Evolutionary conservation across 2,113 vertebrate genomes (phyloP).

Genomic region (Mormyrus lacerda): DNA sequence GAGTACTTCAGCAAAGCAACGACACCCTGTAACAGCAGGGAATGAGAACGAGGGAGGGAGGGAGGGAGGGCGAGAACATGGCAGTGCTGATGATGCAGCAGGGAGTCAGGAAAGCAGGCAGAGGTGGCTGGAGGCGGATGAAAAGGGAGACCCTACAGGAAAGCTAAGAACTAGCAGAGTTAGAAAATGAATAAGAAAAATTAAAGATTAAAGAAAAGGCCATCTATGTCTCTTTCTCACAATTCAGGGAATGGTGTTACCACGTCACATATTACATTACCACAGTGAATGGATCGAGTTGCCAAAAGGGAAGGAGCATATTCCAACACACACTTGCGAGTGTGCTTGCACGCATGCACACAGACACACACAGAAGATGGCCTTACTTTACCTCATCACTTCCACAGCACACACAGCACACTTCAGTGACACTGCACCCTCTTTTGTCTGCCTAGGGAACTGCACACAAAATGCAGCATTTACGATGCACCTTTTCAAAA

Average conservation of each 20-base stretch:
- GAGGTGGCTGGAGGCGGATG: neutral
- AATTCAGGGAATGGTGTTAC: neutral
- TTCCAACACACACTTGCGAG: neutral
- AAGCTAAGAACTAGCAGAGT: neutral
- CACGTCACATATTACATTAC: neutral
- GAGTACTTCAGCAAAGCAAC: neutral
- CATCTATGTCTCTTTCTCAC: neutral
- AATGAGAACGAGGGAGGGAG: conserved; percentile 27
- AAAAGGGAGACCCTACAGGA: neutral
- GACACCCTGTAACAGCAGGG: neutral
- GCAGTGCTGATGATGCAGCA: conserved; percentile 50
- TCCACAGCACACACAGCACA: neutral
- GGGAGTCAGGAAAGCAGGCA: neutral
- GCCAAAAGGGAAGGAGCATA: neutral
- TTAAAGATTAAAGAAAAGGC: neutral
- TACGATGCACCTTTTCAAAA: neutral
- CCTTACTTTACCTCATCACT: neutral
- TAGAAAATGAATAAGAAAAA: neutral
- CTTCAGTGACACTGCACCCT: neutral
- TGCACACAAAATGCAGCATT: neutral
- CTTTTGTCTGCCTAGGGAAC: neutral
- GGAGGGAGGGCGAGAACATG: conserved; percentile 31
- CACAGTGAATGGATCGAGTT: neutral
- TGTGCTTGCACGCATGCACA: neutral
- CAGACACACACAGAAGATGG: neutral